Percentiles rank a stretch among this genome's conserved stretches.
Conservation (phyloP, 30 jellyfish, hydroid and myxozoan species). For the Turritopsis rubra region DNA sequence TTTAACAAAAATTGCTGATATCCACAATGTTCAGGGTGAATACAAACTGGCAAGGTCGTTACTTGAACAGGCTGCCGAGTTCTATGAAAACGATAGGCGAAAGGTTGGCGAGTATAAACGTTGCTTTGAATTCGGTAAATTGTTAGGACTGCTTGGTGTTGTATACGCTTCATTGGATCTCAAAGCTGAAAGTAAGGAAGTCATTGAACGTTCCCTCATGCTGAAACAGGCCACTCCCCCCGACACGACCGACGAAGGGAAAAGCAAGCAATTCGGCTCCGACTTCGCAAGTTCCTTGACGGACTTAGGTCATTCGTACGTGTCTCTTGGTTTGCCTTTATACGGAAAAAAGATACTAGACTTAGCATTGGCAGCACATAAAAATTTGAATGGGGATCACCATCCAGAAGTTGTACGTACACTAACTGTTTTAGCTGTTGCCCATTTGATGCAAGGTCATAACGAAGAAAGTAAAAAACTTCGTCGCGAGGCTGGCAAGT, state of each 20-base stretch:
- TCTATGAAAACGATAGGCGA: slow-evolving; percentile 73
- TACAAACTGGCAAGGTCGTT: slow-evolving; percentile 36
- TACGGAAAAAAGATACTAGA: slow-evolving; percentile 88
- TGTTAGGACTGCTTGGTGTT: slow-evolving; percentile 77
- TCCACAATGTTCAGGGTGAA: slow-evolving; percentile 43
- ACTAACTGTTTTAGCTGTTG: slow-evolving; percentile 67
- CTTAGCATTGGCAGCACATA: slow-evolving; percentile 83
- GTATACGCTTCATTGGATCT: slow-evolving; percentile 65
- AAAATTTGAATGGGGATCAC: slow-evolving; percentile 84
- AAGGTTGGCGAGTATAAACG: slow-evolving; percentile 87
- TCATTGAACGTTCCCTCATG: slow-evolving; percentile 89
- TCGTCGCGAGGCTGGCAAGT: slow-evolving; percentile 91
- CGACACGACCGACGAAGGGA: slow-evolving; percentile 79
- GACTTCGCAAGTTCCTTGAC: slow-evolving; percentile 92
- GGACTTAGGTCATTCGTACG: slow-evolving; percentile 94
- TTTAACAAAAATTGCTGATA: slow-evolving; percentile 59
- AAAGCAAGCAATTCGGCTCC: slow-evolving; percentile 85
- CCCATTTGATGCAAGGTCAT: slow-evolving; percentile 98
- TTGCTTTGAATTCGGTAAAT: slow-evolving; percentile 75
- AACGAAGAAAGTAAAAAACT: slow-evolving; percentile 76
- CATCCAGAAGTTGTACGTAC: slow-evolving; percentile 99
- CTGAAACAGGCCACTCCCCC: slow-evolving; percentile 94
- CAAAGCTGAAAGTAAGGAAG: slow-evolving; percentile 70
- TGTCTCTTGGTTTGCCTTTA: slow-evolving; percentile 85
- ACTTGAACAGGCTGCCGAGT: slow-evolving; percentile 69